These are phyloP conservation scores for Achlya flavicornis DNA, from an alignment of 2,888 invertebrate genomes.

Conservation along the genomic window DNA sequence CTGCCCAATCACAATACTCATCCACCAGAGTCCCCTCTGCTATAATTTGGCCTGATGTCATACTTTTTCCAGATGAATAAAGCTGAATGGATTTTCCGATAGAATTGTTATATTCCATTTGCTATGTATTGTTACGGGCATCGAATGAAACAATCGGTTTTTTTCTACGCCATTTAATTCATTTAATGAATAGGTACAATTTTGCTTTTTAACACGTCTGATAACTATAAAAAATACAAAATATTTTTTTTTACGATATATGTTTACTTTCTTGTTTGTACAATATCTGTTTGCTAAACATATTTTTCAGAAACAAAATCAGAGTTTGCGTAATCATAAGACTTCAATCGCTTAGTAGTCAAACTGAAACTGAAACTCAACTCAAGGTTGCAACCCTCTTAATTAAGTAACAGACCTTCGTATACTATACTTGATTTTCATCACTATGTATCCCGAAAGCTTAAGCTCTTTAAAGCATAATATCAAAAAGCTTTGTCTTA, in stretches of 20 bases:
- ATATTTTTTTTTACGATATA: neutral
- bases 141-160: slow-evolving; percentile 57
- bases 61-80: slow-evolving; percentile 74
- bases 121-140: slow-evolving; percentile 55
- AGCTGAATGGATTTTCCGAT: slow-evolving; percentile 77
- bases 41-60: slow-evolving; percentile 76
- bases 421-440: too few species aligned
- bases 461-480: too few species aligned
- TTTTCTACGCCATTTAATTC: slow-evolving; percentile 63
- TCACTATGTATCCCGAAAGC: too few species aligned
- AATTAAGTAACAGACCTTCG: too few species aligned
- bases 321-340: too few species aligned
- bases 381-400: too few species aligned
- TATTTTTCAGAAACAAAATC: too few species aligned
- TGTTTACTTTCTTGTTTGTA: too few species aligned
- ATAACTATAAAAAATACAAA: neutral
- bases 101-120: slow-evolving; percentile 68
- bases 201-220: slow-evolving; percentile 33
- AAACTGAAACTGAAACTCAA: too few species aligned
- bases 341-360: too few species aligned
- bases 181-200: slow-evolving; percentile 33
- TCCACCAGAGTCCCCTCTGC: slow-evolving; percentile 50
- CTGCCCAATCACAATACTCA: slow-evolving; percentile 48
- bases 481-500: too few species aligned
- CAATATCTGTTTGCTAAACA: neutral